Percentiles rank a stretch among this genome's conserved stretches.
These are phyloP conservation scores for Hozukius guyotensis DNA, from an alignment of 2,797 vertebrate genomes.

Conservation along the genomic window DNA sequence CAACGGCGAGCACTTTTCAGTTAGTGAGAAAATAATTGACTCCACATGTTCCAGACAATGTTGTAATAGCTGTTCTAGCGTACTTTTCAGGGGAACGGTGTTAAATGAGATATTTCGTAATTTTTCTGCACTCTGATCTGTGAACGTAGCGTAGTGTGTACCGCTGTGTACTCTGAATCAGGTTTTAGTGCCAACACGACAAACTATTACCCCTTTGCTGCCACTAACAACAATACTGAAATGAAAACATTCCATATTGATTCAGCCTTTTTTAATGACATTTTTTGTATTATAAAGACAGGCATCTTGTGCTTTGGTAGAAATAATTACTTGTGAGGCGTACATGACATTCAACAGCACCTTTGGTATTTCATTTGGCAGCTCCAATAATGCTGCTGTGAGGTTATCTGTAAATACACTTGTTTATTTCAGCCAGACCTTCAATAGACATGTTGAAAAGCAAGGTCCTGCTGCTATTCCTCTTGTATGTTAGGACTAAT, in stretches of 20 bases:
- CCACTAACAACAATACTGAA: not conserved
- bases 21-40: conserved; percentile 81
- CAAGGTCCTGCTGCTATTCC: not conserved
- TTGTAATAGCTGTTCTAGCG: conserved; percentile 62
- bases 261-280: conserved; percentile 7
- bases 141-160: not conserved
- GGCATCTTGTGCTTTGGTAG: not conserved
- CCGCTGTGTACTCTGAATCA: not conserved
- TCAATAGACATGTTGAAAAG: not conserved
- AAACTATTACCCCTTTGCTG: not conserved
- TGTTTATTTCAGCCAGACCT: conserved; percentile 17
- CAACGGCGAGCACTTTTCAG: conserved; percentile 73
- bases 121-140: conserved; percentile 19
- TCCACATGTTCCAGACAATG: conserved; percentile 72
- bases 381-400: not conserved
- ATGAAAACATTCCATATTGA: conserved; percentile 21
- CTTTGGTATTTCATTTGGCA: conserved; percentile 15
- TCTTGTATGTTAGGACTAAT: not conserved
- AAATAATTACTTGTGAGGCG: not conserved
- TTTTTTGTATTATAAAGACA: not conserved
- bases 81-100: conserved; percentile 37
- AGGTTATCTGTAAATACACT: not conserved
- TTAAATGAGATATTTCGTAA: conserved; percentile 47
- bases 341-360: not conserved
- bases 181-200: not conserved